Conservation (phyloP, 2,888 invertebrate species). For the Stenoptilia bipunctidactyla region DNA sequence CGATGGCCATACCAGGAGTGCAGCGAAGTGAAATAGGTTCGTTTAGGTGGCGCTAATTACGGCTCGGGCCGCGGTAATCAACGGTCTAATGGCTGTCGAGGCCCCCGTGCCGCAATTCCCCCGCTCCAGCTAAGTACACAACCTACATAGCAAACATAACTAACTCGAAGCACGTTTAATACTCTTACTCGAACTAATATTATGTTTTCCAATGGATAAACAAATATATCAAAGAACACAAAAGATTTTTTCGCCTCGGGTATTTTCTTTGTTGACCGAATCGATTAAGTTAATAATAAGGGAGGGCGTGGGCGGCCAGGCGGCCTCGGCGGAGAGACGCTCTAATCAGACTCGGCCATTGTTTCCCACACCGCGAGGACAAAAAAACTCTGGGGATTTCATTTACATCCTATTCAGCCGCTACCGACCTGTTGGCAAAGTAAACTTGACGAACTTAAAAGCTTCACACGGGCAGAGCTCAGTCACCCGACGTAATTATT, state of each 20-base stretch:
- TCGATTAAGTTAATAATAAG: slow-evolving; percentile 25
- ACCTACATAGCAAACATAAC: no score
- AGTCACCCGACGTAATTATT: neutral
- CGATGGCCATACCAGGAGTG: slow-evolving; percentile 34
- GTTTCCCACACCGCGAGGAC: slow-evolving; percentile 32
- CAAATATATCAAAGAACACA: slow-evolving; percentile 1
- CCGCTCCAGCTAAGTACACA: neutral
- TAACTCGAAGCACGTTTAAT: neutral
- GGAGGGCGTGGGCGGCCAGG: slow-evolving; percentile 19
- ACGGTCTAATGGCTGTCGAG: slow-evolving; percentile 43
- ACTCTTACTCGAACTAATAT: neutral
- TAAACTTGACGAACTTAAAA: slow-evolving; percentile 23
- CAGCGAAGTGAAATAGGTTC: slow-evolving; percentile 46
- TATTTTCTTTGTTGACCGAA: slow-evolving; percentile 21
- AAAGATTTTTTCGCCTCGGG: neutral
- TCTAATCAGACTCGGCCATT: slow-evolving; percentile 38
- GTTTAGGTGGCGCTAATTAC: slow-evolving; percentile 59
- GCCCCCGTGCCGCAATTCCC: slow-evolving; percentile 8
- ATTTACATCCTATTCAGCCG: slow-evolving; percentile 35
- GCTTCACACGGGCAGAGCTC: slow-evolving; percentile 1
- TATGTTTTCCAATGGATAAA: neutral
- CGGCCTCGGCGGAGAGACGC: slow-evolving; percentile 13
- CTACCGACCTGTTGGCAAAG: slow-evolving; percentile 20
- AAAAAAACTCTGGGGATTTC: slow-evolving; percentile 38
- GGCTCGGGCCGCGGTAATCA: slow-evolving; percentile 44